Conservation (phyloP, 2,797 vertebrate genomes). For the Phoeniculus purpureus region DNA sequence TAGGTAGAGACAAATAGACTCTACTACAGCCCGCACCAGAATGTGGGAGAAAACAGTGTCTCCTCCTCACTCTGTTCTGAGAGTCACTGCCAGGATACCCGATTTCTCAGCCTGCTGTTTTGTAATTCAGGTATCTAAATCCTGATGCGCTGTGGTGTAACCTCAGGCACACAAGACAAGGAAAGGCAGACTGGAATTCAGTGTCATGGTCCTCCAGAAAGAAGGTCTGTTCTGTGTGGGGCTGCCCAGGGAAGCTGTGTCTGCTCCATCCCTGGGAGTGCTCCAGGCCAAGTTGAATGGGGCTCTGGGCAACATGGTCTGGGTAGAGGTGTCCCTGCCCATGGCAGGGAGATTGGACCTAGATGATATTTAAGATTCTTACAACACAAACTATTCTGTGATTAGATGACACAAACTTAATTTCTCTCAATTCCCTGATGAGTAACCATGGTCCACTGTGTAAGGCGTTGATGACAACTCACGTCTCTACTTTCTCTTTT, state of each 20-base stretch:
- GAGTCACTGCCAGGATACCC: background rate
- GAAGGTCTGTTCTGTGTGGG: background rate
- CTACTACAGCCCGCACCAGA: background rate
- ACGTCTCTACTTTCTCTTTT: constrained; percentile 7
- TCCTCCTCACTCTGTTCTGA: background rate
- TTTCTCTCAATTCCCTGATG: background rate
- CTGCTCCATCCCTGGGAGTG: too few species aligned
- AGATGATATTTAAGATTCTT: too few species aligned
- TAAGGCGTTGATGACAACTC: background rate
- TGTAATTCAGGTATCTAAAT: background rate
- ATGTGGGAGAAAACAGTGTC: background rate
- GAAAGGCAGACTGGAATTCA: background rate
- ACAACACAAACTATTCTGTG: too few species aligned
- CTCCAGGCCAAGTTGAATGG: too few species aligned
- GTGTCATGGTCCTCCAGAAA: background rate
- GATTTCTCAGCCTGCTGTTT: background rate
- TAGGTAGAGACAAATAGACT: background rate
- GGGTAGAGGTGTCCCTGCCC: too few species aligned
- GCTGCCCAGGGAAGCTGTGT: too few species aligned
- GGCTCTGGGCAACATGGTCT: too few species aligned
- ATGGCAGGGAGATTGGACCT: too few species aligned
- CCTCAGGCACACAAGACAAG: background rate
- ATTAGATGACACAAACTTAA: accelerated
- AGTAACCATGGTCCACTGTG: background rate
- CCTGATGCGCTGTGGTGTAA: background rate